These are phyloP conservation scores for Esox masquinongy DNA, from an alignment of 2,797 vertebrate species.

Conservation along the genomic window DNA sequence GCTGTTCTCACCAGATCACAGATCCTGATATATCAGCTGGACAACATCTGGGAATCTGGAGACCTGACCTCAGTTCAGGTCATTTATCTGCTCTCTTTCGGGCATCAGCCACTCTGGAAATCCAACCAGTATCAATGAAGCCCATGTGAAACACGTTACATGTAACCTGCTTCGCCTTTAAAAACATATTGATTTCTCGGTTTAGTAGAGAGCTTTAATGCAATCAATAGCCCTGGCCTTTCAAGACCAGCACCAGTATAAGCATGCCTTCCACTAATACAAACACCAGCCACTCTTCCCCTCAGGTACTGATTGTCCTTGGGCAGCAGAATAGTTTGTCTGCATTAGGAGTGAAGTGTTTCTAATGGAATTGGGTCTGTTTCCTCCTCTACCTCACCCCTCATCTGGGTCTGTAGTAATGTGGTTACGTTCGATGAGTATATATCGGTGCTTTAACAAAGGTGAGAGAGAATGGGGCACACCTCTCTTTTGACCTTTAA, in stretches of 20 bases:
- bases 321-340: slow-evolving; percentile 69
- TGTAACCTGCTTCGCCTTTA: slow-evolving; percentile 73
- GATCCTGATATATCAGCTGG: slow-evolving; percentile 25
- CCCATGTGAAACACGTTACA: slow-evolving; percentile 66
- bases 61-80: slow-evolving; percentile 17
- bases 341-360: slow-evolving; percentile 68
- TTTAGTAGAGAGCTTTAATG: slow-evolving; percentile 78
- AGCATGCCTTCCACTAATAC: slow-evolving; percentile 74
- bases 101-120: slow-evolving; percentile 43
- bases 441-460: slow-evolving; percentile 59
- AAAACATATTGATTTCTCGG: slow-evolving; percentile 81
- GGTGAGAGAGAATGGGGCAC: slow-evolving; percentile 62
- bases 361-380: slow-evolving; percentile 61
- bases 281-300: slow-evolving; percentile 62
- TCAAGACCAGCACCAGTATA: slow-evolving; percentile 79
- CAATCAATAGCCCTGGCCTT: slow-evolving; percentile 77
- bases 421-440: slow-evolving; percentile 53
- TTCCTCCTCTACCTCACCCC: slow-evolving; percentile 24
- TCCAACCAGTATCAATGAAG: slow-evolving; percentile 65
- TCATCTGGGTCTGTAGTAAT: slow-evolving; percentile 46
- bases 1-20: slow-evolving; percentile 46
- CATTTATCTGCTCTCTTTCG: slow-evolving; percentile 26
- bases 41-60: slow-evolving; percentile 54
- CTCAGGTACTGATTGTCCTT: slow-evolving; percentile 80
- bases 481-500: slow-evolving; percentile 72